phyloP scores from a whole-genome alignment of 2,113 vertebrate genomes.

The Chloebia gouldiae region DNA sequence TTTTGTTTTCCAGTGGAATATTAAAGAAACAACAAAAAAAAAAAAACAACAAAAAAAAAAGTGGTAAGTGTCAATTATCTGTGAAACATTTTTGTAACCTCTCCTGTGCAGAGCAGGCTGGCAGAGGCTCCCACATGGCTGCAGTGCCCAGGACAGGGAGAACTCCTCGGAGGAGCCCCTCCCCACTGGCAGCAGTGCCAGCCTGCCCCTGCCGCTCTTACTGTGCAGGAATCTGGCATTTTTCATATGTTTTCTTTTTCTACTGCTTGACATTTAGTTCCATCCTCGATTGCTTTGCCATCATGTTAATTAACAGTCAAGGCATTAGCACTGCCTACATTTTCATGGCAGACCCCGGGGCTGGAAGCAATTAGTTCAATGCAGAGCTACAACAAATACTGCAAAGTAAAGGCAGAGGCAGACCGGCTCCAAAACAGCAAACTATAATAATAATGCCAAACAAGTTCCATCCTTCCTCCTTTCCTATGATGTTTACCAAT shows the following conservation, averaged over 20 bases:
- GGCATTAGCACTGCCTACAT: slow-evolving; percentile 9
- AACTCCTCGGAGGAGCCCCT: fast-evolving
- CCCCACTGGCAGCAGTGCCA: background rate
- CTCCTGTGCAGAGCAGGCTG: background rate
- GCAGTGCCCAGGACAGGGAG: background rate
- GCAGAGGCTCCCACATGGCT: background rate
- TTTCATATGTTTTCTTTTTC: background rate
- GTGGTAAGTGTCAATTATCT: background rate
- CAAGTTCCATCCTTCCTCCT: background rate
- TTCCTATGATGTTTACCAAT: background rate
- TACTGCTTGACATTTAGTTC: background rate
- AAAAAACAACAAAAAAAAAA: background rate
- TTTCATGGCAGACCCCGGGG: slow-evolving; percentile 9
- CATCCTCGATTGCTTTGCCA: background rate
- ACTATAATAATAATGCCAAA: background rate
- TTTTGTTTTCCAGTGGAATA: background rate
- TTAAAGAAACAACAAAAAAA: background rate
- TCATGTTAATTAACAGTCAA: slow-evolving; percentile 46
- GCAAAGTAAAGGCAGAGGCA: background rate
- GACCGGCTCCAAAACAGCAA: background rate
- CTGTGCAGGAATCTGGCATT: fast-evolving
- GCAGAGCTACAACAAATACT: background rate
- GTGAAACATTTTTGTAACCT: background rate
- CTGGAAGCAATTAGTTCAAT: slow-evolving; percentile 23
- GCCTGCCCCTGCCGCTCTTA: background rate